phyloP scores from a whole-genome alignment of 1,140 invertebrate genomes.

The Drosophila saltans region DNA sequence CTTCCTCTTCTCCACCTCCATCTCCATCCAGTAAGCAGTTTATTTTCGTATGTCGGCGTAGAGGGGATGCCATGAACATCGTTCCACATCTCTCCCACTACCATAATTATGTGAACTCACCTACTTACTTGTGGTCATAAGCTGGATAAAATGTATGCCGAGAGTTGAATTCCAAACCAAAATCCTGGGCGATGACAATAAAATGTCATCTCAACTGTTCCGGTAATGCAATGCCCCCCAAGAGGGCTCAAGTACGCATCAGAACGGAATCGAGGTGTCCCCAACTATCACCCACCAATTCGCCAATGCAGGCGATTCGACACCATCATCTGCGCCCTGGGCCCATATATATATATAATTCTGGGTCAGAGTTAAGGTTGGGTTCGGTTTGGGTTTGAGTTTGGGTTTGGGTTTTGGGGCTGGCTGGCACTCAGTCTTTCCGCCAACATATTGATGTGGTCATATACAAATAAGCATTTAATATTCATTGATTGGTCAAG shows the following conservation, averaged over 20 bases:
- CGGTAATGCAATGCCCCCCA: slow-evolving; percentile 13
- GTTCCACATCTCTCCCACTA: neutral
- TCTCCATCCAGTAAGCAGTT: neutral
- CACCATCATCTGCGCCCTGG: slow-evolving; percentile 24
- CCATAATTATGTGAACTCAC: slow-evolving; percentile 11
- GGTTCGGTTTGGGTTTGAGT: neutral
- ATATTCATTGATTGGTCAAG: slow-evolving; percentile 69
- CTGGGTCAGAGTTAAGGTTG: slow-evolving; percentile 7
- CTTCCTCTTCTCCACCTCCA: neutral
- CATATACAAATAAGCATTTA: slow-evolving; percentile 40
- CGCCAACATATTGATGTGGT: slow-evolving; percentile 22
- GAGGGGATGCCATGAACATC: neutral
- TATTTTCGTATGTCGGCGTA: neutral
- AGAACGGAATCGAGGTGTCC: neutral
- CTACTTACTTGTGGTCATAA: slow-evolving; percentile 13
- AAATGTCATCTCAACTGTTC: slow-evolving; percentile 7
- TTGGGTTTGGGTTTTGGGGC: neutral
- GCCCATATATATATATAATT: slow-evolving; percentile 35
- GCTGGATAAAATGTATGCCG: neutral
- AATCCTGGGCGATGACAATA: slow-evolving; percentile 7
- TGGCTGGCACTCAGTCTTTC: neutral
- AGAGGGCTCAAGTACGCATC: slow-evolving; percentile 1
- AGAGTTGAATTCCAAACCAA: slow-evolving; percentile 18
- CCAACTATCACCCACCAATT: neutral
- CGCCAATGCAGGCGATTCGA: neutral